These are phyloP conservation scores for Diplazon laetatorius DNA, from an alignment of 2,888 invertebrate species.

Conservation along the genomic window DNA sequence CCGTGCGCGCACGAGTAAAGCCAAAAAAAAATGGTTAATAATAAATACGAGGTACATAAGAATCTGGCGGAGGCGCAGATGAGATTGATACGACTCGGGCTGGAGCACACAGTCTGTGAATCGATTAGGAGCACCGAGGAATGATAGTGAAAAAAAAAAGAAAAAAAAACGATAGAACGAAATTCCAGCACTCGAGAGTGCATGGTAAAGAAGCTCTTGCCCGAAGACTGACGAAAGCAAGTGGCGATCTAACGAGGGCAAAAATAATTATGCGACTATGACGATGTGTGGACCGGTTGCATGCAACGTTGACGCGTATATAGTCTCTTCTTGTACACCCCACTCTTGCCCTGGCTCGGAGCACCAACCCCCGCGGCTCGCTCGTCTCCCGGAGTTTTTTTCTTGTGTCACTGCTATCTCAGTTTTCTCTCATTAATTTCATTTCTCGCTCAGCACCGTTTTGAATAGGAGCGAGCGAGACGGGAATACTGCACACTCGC, in stretches of 20 bases:
- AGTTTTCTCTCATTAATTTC: constrained; percentile 69
- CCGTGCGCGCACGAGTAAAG: no score
- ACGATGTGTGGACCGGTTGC: constrained; percentile 31
- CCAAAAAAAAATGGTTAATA: not conserved
- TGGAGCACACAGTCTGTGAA: constrained; percentile 54
- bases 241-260: constrained; percentile 65
- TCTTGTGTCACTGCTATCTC: constrained; percentile 59
- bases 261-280: constrained; percentile 67
- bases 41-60: not conserved
- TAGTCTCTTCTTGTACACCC: constrained; percentile 19
- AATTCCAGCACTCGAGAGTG: constrained; percentile 14
- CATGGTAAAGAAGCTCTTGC: constrained; percentile 42
- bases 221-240: constrained; percentile 43
- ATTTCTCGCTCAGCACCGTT: constrained; percentile 38
- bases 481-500: constrained; percentile 33
- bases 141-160: no score
- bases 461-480: constrained; percentile 47
- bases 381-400: constrained; percentile 47
- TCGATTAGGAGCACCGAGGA: constrained; percentile 33
- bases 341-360: constrained; percentile 1
- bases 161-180: constrained; percentile 33
- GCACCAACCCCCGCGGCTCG: constrained; percentile 19
- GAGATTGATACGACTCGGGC: constrained; percentile 52
- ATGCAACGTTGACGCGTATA: constrained; percentile 35
- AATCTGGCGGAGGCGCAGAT: constrained; percentile 1